Base-by-base conservation (phyloP, 1,140 invertebrate genomes). In the honey bee (Apis mellifera) region DNA sequence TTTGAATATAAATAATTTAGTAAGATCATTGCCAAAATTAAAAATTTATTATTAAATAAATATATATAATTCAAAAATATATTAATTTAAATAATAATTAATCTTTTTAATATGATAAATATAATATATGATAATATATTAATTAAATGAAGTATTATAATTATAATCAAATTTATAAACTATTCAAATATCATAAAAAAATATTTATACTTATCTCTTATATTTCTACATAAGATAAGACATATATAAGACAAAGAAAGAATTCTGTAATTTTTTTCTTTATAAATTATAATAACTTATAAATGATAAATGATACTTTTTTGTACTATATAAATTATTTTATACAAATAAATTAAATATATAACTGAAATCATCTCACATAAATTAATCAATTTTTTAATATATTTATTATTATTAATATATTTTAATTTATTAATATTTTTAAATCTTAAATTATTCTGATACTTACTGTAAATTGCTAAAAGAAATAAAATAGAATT, bases 401-500 rank as follows among this genome's bases (percentile, higher is more conserved):
- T 17, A 32, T 17, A 26, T 23, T 42, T 59, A 32, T 62, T 12
- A 32, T 42, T 42, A 42, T 42, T 42, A 42, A 42, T 42, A 42
- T 42, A 42, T 42, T 42, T 42, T 42, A 42, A 42, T 5, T 42
- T 50, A 65, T 48, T 17, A 65, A 65, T 48, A 80, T 4, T 15
- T 11, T 68, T 60, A 52, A 48, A 59, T 7, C 21, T n/a, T 57
- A 74, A 9, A 50, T 17, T 75, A 26, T 75, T 81, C 4, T 68
- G 0, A 75, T 81, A 81, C 62, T 81, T 81, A 81, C 48, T 68
- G n/a, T 8, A 68, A 57, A 59, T 68, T 12, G 26, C 64, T 81
- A 65, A 55, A 80, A 48, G 11, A 55, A 73, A 65, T 64, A 9
- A 32, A 68, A 11, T 32, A 7, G 2, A 57, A 54, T 64, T 62